Evolutionary conservation across 2,888 invertebrate species (phyloP).

Genomic region (Melangyna quadrimaculata): DNA sequence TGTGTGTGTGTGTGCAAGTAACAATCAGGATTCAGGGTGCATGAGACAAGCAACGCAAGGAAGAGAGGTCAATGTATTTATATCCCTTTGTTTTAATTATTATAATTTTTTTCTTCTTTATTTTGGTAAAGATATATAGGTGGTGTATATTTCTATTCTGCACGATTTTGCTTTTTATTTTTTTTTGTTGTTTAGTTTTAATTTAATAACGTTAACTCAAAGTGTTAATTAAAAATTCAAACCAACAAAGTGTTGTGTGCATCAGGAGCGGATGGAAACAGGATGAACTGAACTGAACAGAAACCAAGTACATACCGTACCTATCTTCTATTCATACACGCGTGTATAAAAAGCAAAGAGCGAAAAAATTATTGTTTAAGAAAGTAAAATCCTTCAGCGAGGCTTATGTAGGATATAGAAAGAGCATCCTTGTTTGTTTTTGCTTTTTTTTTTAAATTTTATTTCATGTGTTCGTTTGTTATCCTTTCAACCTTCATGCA

Average conservation of each 20-base stretch:
- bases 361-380: slow-evolving; percentile 46
- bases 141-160: slow-evolving; percentile 14
- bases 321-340: not conserved
- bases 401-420: slow-evolving; percentile 33
- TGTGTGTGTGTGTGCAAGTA: slow-evolving; percentile 36
- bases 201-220: slow-evolving; percentile 65
- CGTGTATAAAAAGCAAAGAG: slow-evolving; percentile 3
- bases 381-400: slow-evolving; percentile 53
- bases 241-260: slow-evolving; percentile 46
- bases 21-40: slow-evolving; percentile 23
- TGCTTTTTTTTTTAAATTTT: not conserved
- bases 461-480: slow-evolving; percentile 22
- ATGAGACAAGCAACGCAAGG: not conserved
- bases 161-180: not conserved
- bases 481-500: slow-evolving; percentile 46
- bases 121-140: slow-evolving; percentile 23
- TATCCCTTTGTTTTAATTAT: slow-evolving; percentile 53
- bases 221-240: slow-evolving; percentile 70
- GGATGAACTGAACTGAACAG: slow-evolving; percentile 34
- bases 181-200: slow-evolving; percentile 6
- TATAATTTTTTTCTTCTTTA: slow-evolving; percentile 32
- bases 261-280: slow-evolving; percentile 31
- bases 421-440: slow-evolving; percentile 31
- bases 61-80: slow-evolving; percentile 57
- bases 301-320: not conserved